phyloP scores from a whole-genome alignment of 2,113 vertebrate genomes.

The Uropsilus gracilis region DNA sequence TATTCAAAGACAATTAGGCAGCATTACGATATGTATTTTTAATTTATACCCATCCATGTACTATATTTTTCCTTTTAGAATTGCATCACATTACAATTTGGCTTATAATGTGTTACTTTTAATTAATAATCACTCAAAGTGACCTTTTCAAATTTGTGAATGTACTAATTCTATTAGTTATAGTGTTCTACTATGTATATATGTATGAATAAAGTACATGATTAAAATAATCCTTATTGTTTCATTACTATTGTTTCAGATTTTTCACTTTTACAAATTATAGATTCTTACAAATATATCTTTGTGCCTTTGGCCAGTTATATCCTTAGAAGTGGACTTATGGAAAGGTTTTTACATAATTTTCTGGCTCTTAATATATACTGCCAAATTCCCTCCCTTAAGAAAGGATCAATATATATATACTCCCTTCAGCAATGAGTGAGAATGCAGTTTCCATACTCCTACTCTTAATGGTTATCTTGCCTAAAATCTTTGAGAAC shows the following conservation, averaged over 20 bases:
- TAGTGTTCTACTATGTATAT: neutral
- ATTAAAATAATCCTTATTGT: neutral
- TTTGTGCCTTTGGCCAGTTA: neutral
- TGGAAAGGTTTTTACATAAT: neutral
- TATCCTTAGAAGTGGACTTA: neutral
- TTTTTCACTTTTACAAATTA: slow-evolving; percentile 14
- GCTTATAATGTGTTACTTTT: neutral
- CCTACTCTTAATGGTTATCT: slow-evolving; percentile 19
- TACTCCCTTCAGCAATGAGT: neutral
- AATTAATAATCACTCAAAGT: neutral
- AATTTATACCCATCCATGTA: neutral
- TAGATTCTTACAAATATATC: neutral
- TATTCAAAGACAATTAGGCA: slow-evolving; percentile 3
- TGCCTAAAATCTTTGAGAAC: slow-evolving; percentile 46
- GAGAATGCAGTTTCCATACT: neutral
- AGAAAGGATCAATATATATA: neutral
- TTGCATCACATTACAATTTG: neutral
- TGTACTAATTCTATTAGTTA: neutral
- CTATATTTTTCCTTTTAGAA: neutral
- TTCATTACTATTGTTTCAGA: neutral
- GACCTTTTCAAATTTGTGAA: slow-evolving; percentile 19
- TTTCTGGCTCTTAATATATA: neutral
- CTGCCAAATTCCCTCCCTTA: neutral
- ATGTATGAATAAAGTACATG: neutral
- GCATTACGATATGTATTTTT: neutral